Evolutionary conservation across 1,140 invertebrate species (phyloP).

Genomic region (Bombus cullumanus): DNA sequence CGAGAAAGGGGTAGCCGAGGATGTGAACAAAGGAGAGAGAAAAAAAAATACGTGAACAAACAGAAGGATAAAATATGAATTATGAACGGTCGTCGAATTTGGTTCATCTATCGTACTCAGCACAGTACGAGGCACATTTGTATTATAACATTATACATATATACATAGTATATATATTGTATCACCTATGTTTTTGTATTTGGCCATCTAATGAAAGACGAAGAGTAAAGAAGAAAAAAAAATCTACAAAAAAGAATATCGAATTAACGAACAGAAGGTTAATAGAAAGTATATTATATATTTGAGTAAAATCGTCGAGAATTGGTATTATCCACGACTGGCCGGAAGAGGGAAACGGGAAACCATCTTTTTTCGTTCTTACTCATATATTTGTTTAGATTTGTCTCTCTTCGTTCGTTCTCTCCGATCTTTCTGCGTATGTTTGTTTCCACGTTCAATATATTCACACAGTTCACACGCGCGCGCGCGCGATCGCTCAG

Average conservation of each 20-base stretch:
- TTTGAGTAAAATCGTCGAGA: conserved; percentile 80
- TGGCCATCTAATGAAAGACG: conserved; percentile 75
- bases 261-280: conserved; percentile 77
- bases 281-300: conserved; percentile 81
- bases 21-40: conserved; percentile 62
- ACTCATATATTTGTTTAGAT: not conserved
- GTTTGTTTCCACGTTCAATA: not conserved
- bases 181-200: conserved; percentile 82
- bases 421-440: not conserved
- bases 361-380: conserved; percentile 2
- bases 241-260: conserved; percentile 70
- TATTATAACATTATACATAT: conserved; percentile 78
- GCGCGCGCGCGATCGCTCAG: not conserved
- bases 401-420: not conserved
- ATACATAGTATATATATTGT: conserved; percentile 70
- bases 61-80: conserved; percentile 11
- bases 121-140: conserved; percentile 77
- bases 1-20: conserved; percentile 46
- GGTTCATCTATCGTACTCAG: conserved; percentile 69
- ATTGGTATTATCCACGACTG: conserved; percentile 79
- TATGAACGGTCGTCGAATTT: conserved; percentile 28
- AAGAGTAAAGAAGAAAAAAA: conserved; percentile 11
- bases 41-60: conserved; percentile 23
- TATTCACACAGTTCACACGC: not conserved
- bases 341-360: not conserved